Evolutionary conservation across 35 echinoderm and acorn worm genomes (phyloP).

Genomic region (Strongylocentrotus purpuratus): DNA sequence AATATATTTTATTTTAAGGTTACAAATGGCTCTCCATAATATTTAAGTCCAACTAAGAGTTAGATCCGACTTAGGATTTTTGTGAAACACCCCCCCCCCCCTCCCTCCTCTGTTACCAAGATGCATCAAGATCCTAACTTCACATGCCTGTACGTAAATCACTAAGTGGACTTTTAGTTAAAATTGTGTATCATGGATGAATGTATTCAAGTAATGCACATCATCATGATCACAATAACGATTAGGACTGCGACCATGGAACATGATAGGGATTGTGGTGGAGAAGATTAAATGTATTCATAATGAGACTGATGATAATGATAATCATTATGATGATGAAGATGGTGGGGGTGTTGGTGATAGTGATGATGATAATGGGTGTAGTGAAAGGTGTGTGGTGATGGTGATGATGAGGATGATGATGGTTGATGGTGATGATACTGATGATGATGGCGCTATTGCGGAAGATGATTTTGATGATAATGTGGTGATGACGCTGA

Average conservation of each 20-base stretch:
- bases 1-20: too few species aligned
- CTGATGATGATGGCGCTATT: neutral
- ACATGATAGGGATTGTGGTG: too few species aligned
- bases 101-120: too few species aligned
- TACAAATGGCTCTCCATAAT: too few species aligned
- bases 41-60: too few species aligned
- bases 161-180: too few species aligned
- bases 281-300: neutral
- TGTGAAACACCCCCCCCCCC: too few species aligned
- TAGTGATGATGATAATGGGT: neutral
- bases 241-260: too few species aligned
- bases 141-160: too few species aligned
- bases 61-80: too few species aligned
- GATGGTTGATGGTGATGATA: neutral
- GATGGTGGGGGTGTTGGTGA: neutral
- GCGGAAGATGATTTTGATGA: neutral
- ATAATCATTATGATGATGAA: neutral
- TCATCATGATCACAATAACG: neutral
- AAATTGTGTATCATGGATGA: neutral
- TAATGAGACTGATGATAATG: neutral
- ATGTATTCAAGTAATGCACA: neutral
- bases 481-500: neutral
- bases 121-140: too few species aligned
- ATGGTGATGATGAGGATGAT: constrained; percentile 3
- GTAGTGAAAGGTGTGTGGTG: neutral